These are phyloP conservation scores for Origma solitaria DNA, from an alignment of 2,113 vertebrate genomes.

Conservation along the genomic window DNA sequence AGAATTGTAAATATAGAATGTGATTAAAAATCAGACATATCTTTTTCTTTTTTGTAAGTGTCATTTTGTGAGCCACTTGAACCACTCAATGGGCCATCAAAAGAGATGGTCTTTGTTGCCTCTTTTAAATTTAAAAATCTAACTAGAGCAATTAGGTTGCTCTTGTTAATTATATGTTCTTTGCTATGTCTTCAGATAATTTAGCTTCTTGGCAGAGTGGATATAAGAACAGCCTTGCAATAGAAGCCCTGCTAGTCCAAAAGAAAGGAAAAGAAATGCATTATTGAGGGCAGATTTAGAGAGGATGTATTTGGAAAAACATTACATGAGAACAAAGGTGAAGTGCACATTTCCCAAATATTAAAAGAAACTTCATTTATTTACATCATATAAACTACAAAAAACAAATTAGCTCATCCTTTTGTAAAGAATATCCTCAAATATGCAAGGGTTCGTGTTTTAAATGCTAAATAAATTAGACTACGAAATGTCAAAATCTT, in stretches of 20 bases:
- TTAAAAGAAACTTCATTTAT: not conserved
- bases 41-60: not conserved
- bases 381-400: not conserved
- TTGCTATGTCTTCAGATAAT: not conserved
- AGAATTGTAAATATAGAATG: not conserved
- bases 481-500: not conserved
- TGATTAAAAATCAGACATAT: not conserved
- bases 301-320: not conserved
- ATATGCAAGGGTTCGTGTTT: not conserved
- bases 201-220: not conserved
- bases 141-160: not conserved
- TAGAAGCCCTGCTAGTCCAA: not conserved
- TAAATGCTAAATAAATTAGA: not conserved
- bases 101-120: not conserved
- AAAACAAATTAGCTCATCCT: not conserved
- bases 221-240: not conserved
- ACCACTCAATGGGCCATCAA: accelerated
- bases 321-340: not conserved
- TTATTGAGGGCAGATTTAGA: not conserved
- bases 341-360: not conserved
- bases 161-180: not conserved
- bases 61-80: not conserved
- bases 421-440: not conserved
- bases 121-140: not conserved
- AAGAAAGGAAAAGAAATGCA: not conserved